phyloP scores from a whole-genome alignment of 1,140 invertebrate species.

The Chelonus insularis region DNA sequence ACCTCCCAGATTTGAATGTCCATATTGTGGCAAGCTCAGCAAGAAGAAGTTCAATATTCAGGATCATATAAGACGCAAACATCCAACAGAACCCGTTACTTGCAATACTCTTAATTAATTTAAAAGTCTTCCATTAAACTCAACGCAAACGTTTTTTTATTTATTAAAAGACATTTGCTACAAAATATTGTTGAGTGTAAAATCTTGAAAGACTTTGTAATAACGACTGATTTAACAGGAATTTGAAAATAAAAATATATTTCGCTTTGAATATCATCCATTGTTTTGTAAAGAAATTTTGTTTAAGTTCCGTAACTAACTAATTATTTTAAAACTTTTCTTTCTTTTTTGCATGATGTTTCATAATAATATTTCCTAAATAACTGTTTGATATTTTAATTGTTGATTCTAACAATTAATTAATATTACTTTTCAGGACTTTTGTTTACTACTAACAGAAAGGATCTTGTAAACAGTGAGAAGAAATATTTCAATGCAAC shows the following conservation, averaged over 20 bases:
- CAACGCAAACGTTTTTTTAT: too few species aligned
- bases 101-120: conserved; percentile 40
- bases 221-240: too few species aligned
- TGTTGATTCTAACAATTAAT: too few species aligned
- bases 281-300: background rate
- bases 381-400: too few species aligned
- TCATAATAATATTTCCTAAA: too few species aligned
- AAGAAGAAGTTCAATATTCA: conserved; percentile 59
- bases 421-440: too few species aligned
- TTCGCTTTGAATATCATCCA: background rate
- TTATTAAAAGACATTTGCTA: too few species aligned
- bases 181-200: too few species aligned
- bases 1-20: conserved; percentile 56
- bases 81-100: conserved; percentile 36
- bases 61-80: conserved; percentile 52
- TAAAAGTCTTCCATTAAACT: too few species aligned
- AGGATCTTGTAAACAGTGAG: background rate
- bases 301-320: background rate
- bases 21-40: conserved; percentile 56
- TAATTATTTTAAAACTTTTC: background rate
- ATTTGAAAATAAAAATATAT: background rate
- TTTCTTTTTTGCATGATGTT: too few species aligned
- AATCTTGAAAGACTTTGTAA: too few species aligned
- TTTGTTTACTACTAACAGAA: background rate
- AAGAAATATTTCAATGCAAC: background rate